Base-by-base conservation (phyloP, 30 jellyfish, hydroid and myxozoan species). In the Haliclystus octoradiatus region DNA sequence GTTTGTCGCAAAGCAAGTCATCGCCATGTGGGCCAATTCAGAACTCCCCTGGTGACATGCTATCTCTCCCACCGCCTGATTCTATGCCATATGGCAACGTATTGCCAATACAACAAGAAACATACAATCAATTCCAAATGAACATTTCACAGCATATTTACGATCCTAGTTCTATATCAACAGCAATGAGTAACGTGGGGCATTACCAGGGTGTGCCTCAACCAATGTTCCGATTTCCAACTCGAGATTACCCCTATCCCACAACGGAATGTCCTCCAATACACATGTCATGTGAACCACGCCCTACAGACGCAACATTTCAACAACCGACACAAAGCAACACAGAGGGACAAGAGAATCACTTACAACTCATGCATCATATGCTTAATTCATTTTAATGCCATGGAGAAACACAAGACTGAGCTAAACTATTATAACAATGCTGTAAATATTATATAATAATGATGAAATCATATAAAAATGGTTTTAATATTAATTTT, bases 221-320 rank as follows among this genome's bases (percentile, higher is more conserved):
- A 13, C 75, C 92, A n/a, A 72, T 72, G 22, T 66, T 69, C 57
- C 26, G 74, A 60, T 70, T 50, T 1, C 83, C 66, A 62, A 31
- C 29, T 31, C 31, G 67, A 40, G 70, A 27, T 53, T 40, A 68
- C 0, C 62, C 69, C 66, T 33, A 62, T 51, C 70, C 92, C 12
- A 82, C 72, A 62, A 70, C 79, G 50, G 83, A 79, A 35, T 68
- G 70, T 49, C 74, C 92, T 27, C 83, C 92, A n/a, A 82, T 81
- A 19, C 83, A 80, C 1, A 66, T 66, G 57, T 30, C 92, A 5
- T 19, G 14, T 19, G 57, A 40, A 5, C 57, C 9, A 19, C 14
- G 57, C 14, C 9, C 57, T 5, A 40, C 19, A 9, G 57, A 40
- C 14, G 57, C 14, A 19, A 5, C 9, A 5, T 40, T 19, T 40